Conservation (phyloP, 1,140 invertebrate genomes). For the Belonocnema kinseyi region DNA sequence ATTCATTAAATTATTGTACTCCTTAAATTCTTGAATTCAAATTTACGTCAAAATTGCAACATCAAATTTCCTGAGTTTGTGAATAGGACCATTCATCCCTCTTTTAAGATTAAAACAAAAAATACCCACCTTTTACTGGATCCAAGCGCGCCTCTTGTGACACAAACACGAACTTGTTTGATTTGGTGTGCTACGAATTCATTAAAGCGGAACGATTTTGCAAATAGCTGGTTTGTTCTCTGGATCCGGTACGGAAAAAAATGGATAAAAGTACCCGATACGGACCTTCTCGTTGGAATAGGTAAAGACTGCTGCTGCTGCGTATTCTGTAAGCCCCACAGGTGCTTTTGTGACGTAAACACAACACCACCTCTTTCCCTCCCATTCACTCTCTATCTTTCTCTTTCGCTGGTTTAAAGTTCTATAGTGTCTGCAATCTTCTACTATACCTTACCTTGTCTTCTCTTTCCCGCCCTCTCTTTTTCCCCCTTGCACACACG, state of each 20-base stretch:
- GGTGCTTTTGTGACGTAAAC: slow-evolving; percentile 4
- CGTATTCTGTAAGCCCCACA: neutral
- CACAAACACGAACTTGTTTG: neutral
- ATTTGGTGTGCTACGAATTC: neutral
- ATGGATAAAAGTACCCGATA: neutral
- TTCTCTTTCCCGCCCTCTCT: slow-evolving; percentile 32
- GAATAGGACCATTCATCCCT: no score
- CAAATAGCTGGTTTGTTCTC: neutral
- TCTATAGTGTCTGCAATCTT: neutral
- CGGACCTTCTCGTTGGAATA: neutral
- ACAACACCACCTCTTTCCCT: slow-evolving; percentile 27
- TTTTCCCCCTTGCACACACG: slow-evolving; percentile 30
- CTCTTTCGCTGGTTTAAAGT: slow-evolving; percentile 12
- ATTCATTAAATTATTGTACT: no score
- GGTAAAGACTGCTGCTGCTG: neutral
- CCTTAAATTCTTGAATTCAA: no score
- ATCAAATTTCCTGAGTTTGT: no score
- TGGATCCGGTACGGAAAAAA: slow-evolving; percentile 6
- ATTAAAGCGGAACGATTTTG: neutral
- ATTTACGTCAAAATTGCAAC: no score
- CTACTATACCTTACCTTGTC: neutral
- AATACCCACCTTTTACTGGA: no score
- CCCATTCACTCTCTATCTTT: slow-evolving; percentile 25
- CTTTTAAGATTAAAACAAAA: no score
- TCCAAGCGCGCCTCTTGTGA: neutral